Base-by-base conservation (phyloP, 1,140 invertebrate species). In the Batillaria attramentaria region DNA sequence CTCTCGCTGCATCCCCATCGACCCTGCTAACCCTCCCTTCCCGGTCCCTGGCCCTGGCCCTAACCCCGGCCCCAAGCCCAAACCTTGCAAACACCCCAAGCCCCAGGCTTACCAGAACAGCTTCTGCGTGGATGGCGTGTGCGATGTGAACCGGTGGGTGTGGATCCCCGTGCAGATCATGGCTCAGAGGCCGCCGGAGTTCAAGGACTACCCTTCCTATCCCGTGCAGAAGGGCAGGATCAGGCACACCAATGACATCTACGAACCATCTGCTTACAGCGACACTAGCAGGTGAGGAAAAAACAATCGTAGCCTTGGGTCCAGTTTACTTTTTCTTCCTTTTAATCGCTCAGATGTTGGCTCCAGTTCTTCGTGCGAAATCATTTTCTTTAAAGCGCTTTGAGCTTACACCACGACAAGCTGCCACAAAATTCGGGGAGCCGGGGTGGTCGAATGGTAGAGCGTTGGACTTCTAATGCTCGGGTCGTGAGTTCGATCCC, bases 141-240 rank as follows among this genome's bases (percentile, higher is more conserved):
- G 84, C 78, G 86, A 89, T 76, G 85, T 81, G 1, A 81, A 83
- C 50, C 73, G 84, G 50, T 89, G 87, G 87, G 84, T 84, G 13
- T 86, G 87, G 73, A 73, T 89, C 18, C 87, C 87, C 2, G 86
- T 89, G 1, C 83, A 86, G 73, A 82, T 89, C 28, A 83, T 86
- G 18, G 80, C 78, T 46, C 78, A 81, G 66, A 54, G 87, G 60
- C 84, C 87, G 8, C 83, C 84, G 3, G 84, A 85, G 28, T 86
- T 79, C 66, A 65, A 66, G 10, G 72, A 54, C 20, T 87, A 86
- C 70, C n/a, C 41, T 4, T 87, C 86, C 1, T 89, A 79, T 78
- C 85, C 85, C 10, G 82, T 89, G 24, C 69, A 66, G 35, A 86
- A 86, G 43, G 87, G 86, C 2, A 76, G 81, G 50, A 62, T 83